Conservation (phyloP, 2,113 vertebrate species). For the Tretioscincus oriximinensis region DNA sequence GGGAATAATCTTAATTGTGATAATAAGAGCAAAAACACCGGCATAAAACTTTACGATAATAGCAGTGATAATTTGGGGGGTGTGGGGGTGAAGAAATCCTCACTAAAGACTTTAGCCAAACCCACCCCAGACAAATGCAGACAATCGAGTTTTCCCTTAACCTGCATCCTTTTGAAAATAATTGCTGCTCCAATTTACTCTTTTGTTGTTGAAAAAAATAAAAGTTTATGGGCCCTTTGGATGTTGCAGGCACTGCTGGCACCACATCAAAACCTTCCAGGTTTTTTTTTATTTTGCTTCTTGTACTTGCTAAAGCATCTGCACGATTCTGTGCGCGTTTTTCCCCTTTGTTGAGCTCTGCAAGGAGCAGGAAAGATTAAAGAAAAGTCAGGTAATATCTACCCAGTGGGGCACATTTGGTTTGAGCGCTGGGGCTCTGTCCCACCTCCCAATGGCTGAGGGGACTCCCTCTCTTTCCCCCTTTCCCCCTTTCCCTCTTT, state of each 20-base stretch:
- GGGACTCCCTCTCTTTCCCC: too few species aligned
- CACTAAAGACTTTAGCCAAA: not conserved
- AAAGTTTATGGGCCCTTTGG: not conserved
- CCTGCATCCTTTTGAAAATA: not conserved
- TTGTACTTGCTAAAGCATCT: not conserved
- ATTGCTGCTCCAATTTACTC: not conserved
- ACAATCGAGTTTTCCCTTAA: not conserved
- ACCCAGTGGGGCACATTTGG: conserved; percentile 8
- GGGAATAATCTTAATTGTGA: not conserved
- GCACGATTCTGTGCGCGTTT: too few species aligned
- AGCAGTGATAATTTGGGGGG: not conserved
- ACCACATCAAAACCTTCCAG: not conserved
- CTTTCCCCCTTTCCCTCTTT: too few species aligned
- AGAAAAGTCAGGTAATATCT: conserved; percentile 5
- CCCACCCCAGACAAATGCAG: not conserved
- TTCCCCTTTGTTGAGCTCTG: not conserved
- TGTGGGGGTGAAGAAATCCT: too few species aligned
- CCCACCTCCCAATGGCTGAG: not conserved
- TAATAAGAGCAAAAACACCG: not conserved
- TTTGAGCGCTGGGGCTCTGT: too few species aligned
- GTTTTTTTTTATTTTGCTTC: not conserved
- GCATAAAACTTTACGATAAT: not conserved
- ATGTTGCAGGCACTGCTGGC: not conserved
- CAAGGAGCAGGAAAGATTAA: not conserved
- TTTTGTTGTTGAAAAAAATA: not conserved